Evolutionary conservation across 2,113 vertebrate species (phyloP).

Genomic region (Eulacestoma nigropectus): DNA sequence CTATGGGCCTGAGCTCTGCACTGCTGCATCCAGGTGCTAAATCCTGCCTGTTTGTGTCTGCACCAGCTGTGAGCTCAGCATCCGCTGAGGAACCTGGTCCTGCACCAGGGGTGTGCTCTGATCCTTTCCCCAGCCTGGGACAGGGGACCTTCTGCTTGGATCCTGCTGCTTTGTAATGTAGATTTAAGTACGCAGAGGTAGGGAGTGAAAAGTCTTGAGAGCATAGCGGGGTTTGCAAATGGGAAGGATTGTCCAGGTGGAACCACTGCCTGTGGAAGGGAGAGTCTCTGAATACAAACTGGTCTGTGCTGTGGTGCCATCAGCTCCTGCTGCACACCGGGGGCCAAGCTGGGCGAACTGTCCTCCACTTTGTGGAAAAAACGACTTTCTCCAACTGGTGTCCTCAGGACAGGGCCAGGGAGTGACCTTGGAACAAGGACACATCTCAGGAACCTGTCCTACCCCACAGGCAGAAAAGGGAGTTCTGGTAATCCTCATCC

Average conservation of each 20-base stretch:
- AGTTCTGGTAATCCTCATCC: not conserved
- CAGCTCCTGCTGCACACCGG: not conserved
- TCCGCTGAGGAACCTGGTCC: not conserved
- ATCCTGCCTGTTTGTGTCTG: not conserved
- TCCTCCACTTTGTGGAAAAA: not conserved
- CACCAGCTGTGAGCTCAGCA: not conserved
- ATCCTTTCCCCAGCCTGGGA: not conserved
- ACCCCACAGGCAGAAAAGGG: not conserved
- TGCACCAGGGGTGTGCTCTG: not conserved
- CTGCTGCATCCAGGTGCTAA: not conserved
- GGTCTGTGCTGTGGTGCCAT: not conserved
- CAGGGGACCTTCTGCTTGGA: fast-evolving
- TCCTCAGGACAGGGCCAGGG: not conserved
- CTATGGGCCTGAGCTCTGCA: not conserved
- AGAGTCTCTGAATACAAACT: not conserved
- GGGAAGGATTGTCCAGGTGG: not conserved
- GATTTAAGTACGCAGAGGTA: not conserved
- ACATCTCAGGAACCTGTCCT: not conserved
- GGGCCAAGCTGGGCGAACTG: not conserved
- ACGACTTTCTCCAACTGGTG: not conserved
- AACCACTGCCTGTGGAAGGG: not conserved
- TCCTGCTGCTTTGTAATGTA: not conserved
- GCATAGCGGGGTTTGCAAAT: not conserved
- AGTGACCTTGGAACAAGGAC: not conserved
- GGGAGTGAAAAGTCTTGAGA: not conserved